Evolutionary conservation across 2,113 vertebrate genomes (phyloP).

Genomic region (Pluvialis apricaria): DNA sequence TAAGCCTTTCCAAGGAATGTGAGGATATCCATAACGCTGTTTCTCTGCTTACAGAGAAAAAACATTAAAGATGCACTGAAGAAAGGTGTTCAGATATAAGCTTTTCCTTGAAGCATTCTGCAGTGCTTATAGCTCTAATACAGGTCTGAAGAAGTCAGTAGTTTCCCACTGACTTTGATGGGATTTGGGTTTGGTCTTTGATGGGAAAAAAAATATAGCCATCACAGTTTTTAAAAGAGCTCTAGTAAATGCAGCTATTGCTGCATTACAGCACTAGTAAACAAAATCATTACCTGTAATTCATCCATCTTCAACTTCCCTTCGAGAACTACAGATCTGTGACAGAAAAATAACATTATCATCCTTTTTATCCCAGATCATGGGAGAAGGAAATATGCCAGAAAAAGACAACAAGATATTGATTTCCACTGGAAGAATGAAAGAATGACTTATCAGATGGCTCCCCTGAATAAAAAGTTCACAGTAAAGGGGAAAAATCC

Average conservation of each 20-base stretch:
- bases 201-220: not conserved
- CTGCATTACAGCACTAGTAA: constrained; percentile 30
- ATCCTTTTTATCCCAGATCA: constrained; percentile 15
- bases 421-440: constrained; percentile 19
- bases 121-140: not conserved
- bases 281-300: constrained; percentile 57
- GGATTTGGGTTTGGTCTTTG: not conserved
- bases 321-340: constrained; percentile 12
- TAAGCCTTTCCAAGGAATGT: not conserved
- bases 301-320: not conserved
- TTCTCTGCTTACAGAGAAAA: not conserved
- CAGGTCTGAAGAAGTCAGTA: not conserved
- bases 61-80: not conserved
- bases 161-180: not conserved
- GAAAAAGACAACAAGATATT: not conserved
- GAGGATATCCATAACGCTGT: not conserved
- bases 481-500: not conserved
- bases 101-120: not conserved
- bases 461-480: not conserved
- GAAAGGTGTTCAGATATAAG: not conserved
- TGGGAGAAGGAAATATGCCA: not conserved
- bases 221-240: not conserved
- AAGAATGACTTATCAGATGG: not conserved
- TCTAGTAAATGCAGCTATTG: not conserved
- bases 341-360: constrained; percentile 21